A percentile compares a stretch with the other conserved stretches of the same genome.
These are phyloP conservation scores for Coreoperca whiteheadi DNA, from an alignment of 2,113 vertebrate species.

Conservation along the genomic window DNA sequence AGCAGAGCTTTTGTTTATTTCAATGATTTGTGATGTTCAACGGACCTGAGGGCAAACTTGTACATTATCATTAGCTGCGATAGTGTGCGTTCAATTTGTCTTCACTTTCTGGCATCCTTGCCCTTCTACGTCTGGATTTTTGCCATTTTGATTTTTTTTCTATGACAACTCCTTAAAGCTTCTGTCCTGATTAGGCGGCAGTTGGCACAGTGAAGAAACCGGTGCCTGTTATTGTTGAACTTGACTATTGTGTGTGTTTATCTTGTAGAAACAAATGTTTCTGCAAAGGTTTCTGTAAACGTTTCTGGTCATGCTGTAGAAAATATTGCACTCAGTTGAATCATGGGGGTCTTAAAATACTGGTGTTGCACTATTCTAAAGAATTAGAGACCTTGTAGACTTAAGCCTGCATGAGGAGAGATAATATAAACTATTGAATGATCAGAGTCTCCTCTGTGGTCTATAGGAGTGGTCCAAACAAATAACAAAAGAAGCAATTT, in stretches of 20 bases:
- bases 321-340: slow-evolving; percentile 35
- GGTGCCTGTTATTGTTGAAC: slow-evolving; percentile 61
- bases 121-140: slow-evolving; percentile 20
- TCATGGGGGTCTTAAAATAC: slow-evolving; percentile 38
- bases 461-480: slow-evolving; percentile 1
- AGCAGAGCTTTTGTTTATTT: slow-evolving; percentile 3
- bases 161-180: slow-evolving; percentile 8
- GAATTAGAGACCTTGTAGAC: slow-evolving; percentile 46
- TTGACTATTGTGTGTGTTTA: slow-evolving; percentile 69
- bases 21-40: slow-evolving; percentile 7
- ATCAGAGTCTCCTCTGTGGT: slow-evolving; percentile 28
- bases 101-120: slow-evolving; percentile 17
- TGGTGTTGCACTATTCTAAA: slow-evolving; percentile 28
- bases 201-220: slow-evolving; percentile 40
- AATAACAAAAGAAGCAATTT: slow-evolving; percentile 26
- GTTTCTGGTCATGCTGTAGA: slow-evolving; percentile 39
- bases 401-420: slow-evolving; percentile 45
- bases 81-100: slow-evolving; percentile 15
- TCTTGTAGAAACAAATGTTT: slow-evolving; percentile 73
- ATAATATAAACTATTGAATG: slow-evolving; percentile 50
- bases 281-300: slow-evolving; percentile 28
- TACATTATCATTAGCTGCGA: slow-evolving; percentile 37
- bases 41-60: slow-evolving; percentile 34
- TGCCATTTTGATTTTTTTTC: slow-evolving; percentile 24
- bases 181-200: slow-evolving; percentile 52